These are phyloP conservation scores for Aphelenchoides besseyi DNA, from an alignment of 1,140 invertebrate species.

Conservation along the genomic window DNA sequence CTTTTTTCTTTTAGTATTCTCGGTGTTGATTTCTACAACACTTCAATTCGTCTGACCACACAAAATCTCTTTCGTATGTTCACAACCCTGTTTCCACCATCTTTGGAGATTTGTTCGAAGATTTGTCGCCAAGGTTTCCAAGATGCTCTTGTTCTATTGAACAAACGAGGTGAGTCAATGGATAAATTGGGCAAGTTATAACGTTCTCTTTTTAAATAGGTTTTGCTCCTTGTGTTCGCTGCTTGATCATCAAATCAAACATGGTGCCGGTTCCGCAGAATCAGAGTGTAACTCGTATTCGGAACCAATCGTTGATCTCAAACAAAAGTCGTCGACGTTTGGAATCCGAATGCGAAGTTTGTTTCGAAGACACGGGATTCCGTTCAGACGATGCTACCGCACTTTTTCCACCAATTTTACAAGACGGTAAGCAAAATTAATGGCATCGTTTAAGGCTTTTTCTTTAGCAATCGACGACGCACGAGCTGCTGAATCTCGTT, in stretches of 20 bases:
- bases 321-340: constrained; percentile 30
- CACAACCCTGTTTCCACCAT: constrained; percentile 87
- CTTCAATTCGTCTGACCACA: constrained; percentile 78
- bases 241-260: constrained; percentile 53
- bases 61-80: constrained; percentile 87
- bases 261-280: constrained; percentile 24
- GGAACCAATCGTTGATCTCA: constrained; percentile 11
- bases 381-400: constrained; percentile 26
- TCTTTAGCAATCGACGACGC: constrained; percentile 52
- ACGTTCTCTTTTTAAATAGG: constrained; percentile 44
- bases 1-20: constrained; percentile 58
- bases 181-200: no score
- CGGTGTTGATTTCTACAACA: constrained; percentile 81
- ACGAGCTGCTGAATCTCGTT: constrained; percentile 29
- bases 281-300: not conserved
- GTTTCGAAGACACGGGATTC: constrained; percentile 42
- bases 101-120: constrained; percentile 80
- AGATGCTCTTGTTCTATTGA: constrained; percentile 85
- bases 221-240: constrained; percentile 55
- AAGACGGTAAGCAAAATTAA: constrained; percentile 38
- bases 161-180: constrained; percentile 82
- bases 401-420: constrained; percentile 44
- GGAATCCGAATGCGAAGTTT: constrained; percentile 57
- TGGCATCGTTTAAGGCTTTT: not conserved
- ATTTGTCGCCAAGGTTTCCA: constrained; percentile 98